Conservation (phyloP, 2,888 invertebrate species). For the Unio delphinus region DNA sequence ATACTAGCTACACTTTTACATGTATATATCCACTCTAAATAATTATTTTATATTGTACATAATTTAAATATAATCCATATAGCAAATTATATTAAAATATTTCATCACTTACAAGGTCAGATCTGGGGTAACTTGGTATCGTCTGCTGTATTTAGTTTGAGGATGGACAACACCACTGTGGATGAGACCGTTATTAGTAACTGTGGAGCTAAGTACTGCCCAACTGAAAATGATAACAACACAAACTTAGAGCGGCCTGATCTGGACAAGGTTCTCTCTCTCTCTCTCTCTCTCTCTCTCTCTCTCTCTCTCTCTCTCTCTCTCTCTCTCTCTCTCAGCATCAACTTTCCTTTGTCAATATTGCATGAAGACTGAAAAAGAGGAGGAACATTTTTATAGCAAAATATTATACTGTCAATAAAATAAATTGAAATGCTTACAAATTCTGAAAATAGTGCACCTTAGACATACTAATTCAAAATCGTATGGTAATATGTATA, state of each 20-base stretch:
- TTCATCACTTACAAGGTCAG: slow-evolving; percentile 78
- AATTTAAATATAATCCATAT: neutral
- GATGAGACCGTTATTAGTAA: slow-evolving; percentile 1
- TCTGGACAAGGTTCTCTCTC: slow-evolving; percentile 73
- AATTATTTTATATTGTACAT: neutral
- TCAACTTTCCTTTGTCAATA: no score
- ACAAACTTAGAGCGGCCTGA: slow-evolving; percentile 81
- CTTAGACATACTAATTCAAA: neutral
- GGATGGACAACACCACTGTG: slow-evolving; percentile 2
- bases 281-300: slow-evolving; percentile 2
- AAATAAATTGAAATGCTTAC: no score
- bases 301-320: slow-evolving; percentile 1
- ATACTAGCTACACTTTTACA: neutral
- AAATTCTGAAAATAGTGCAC: no score
- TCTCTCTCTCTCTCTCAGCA: neutral
- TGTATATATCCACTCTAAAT: neutral
- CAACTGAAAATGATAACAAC: slow-evolving; percentile 72
- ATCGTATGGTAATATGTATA: no score
- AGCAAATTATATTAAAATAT: neutral
- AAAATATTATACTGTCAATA: no score
- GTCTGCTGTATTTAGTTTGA: slow-evolving; percentile 40
- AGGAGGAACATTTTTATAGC: no score
- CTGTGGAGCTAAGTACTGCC: slow-evolving; percentile 71
- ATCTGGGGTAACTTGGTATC: slow-evolving; percentile 90
- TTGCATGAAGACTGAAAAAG: no score